Percentiles rank a stretch among this genome's conserved stretches.
These are phyloP conservation scores for Nomia melanderi DNA, from an alignment of 1,140 invertebrate genomes.

Conservation along the genomic window DNA sequence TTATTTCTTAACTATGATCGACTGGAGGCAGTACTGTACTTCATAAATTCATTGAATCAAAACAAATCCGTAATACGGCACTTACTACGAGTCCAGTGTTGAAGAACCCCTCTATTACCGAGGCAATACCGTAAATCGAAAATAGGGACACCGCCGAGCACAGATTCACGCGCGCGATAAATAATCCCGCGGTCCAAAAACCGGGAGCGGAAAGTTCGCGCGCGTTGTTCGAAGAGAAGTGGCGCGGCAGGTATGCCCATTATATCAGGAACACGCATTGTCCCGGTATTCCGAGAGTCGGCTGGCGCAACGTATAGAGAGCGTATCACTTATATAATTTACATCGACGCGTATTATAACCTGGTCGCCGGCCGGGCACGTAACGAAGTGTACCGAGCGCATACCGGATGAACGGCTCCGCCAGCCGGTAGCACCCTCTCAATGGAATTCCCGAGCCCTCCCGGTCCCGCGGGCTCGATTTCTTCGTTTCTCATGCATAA, in stretches of 20 bases:
- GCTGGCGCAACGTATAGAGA: constrained; percentile 14
- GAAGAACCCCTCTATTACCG: too few species aligned
- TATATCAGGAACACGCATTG: constrained; percentile 43
- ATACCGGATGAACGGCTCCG: constrained; percentile 42
- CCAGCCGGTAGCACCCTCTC: constrained; percentile 2
- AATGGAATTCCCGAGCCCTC: constrained; percentile 49
- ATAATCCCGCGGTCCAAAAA: constrained; percentile 29
- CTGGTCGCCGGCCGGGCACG: constrained; percentile 22
- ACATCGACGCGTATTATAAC: constrained; percentile 48
- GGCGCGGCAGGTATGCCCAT: constrained; percentile 27
- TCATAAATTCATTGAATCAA: too few species aligned
- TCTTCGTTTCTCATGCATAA: constrained; percentile 33
- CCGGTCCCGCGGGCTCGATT: constrained; percentile 13
- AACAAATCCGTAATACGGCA: too few species aligned
- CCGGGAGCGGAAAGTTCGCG: constrained; percentile 10
- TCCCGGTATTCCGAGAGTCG: constrained; percentile 18
- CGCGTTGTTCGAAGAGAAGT: constrained; percentile 33
- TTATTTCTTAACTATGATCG: too few species aligned
- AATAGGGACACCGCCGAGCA: neutral
- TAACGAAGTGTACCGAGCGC: constrained; percentile 42
- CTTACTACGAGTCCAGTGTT: too few species aligned
- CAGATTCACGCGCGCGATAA: constrained; percentile 15
- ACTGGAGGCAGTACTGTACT: too few species aligned
- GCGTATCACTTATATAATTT: constrained; percentile 52
- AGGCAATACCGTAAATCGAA: neutral